Conservation (phyloP, 2,113 vertebrate species). For the Casuarius casuarius region DNA sequence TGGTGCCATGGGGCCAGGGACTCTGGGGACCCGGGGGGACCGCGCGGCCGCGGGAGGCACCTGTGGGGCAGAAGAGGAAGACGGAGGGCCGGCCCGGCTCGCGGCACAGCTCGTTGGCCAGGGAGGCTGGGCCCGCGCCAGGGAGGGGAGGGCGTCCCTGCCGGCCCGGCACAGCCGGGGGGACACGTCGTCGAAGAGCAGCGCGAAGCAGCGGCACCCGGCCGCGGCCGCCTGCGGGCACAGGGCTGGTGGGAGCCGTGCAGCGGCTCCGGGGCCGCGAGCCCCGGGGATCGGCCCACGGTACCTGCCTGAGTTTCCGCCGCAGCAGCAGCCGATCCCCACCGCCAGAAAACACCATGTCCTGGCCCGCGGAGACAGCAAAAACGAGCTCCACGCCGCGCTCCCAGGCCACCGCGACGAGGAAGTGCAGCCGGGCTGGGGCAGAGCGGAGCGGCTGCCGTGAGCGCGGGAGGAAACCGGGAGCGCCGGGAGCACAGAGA, state of each 20-base stretch:
- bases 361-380: conserved; percentile 88
- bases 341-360: conserved; percentile 87
- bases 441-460: background rate
- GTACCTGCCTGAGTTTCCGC: conserved; percentile 88
- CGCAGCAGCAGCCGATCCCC: conserved; percentile 85
- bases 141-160: conserved; percentile 85
- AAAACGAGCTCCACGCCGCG: conserved; percentile 82
- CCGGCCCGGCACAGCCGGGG: conserved; percentile 88
- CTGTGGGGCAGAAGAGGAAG: conserved; percentile 91
- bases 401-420: conserved; percentile 78
- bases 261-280: background rate
- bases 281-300: conserved; percentile 9
- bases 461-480: background rate
- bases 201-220: conserved; percentile 85
- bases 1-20: too few relatives aligned
- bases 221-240: conserved; percentile 80
- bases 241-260: background rate
- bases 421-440: conserved; percentile 78
- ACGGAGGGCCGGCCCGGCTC: conserved; percentile 83
- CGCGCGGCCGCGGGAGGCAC: conserved; percentile 37
- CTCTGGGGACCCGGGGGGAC: too few relatives aligned
- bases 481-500: background rate
- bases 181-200: conserved; percentile 89
- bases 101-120: conserved; percentile 85
- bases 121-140: conserved; percentile 86